phyloP scores from a whole-genome alignment of 2,888 invertebrate species.

The Toxonevra muliebris region DNA sequence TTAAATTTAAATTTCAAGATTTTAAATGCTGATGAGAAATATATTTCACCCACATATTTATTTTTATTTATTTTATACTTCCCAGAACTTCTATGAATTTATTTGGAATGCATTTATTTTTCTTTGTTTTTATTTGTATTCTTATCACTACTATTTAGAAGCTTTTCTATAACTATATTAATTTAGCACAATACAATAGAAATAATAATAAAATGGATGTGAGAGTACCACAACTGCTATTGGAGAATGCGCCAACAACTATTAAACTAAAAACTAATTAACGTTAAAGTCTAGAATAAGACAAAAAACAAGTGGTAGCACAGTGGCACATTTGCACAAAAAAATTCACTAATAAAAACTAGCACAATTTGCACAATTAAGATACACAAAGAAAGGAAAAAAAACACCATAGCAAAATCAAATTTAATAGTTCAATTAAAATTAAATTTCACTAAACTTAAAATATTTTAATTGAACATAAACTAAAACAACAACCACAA shows the following conservation, averaged over 20 bases:
- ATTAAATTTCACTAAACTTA: not conserved
- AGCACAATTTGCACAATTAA: not conserved
- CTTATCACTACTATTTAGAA: no score
- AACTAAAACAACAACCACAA: not conserved
- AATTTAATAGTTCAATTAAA: not conserved
- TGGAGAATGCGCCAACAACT: conserved; percentile 10
- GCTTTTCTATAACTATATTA: no score
- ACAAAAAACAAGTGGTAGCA: conserved; percentile 3
- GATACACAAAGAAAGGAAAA: not conserved
- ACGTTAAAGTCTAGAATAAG: conserved; percentile 14
- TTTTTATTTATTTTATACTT: no score
- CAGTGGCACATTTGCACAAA: not conserved
- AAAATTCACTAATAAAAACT: not conserved
- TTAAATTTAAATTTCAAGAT: no score
- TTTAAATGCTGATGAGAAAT: no score
- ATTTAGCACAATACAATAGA: no score
- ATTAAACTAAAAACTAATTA: conserved; percentile 23
- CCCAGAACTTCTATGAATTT: no score
- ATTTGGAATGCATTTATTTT: no score
- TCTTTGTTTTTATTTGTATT: no score
- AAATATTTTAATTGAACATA: not conserved
- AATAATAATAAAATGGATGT: no score
- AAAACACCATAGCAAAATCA: not conserved
- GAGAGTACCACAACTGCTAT: no score
- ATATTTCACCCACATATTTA: no score